Base-by-base conservation (phyloP, 2,113 vertebrate genomes). In the Odobenus rosmarus region DNA sequence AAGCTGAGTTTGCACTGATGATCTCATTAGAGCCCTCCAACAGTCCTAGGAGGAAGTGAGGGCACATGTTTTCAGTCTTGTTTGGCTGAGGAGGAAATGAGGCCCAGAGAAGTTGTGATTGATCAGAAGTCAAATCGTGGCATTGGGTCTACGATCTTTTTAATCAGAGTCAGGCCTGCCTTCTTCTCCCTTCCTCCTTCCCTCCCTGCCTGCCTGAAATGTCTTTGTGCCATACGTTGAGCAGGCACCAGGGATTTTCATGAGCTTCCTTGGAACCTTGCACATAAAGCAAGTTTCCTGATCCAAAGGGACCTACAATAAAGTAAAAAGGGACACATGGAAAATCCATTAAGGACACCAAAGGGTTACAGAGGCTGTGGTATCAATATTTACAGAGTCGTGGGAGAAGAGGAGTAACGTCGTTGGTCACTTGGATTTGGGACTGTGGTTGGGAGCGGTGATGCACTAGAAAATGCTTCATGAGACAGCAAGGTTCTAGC, bases 41-140 rank as follows among this genome's bases (percentile, higher is more conserved):
- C 10, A 42, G 36, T 90, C 72, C 77, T 39, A 31, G 51, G 15
- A 88, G 67, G 46, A 96, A 83, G 15, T 39, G 21, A 26, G 49
- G 53, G 12, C 53, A 46, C 42, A 31, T 39, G 33, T 23, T 97
- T 80, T 88, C 33, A 49, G 71, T 24, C 10, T 93, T 82, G n/a
- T 91, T 93, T 61, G 69, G 53, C 36, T 55, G 39, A 88, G 71
- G 51, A 77, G 14, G 33, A 85, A 88, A 64, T 42, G 57, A 85
- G 21, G 42, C 33, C 71, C 64, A 53, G 87, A 59, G 8, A 82
- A 33, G 2, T 49, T 74, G 42, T 84, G 39, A 88, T 9, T 49
- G 71, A 90, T 80, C 13, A 9, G 33, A 92, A 95, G 67, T 76
- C 36, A 21, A 26, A 14, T 2, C 55, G n/a, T 93, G 31, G 71